Conservation (phyloP, 2,113 vertebrate genomes). For the Mionectes macconnelli region DNA sequence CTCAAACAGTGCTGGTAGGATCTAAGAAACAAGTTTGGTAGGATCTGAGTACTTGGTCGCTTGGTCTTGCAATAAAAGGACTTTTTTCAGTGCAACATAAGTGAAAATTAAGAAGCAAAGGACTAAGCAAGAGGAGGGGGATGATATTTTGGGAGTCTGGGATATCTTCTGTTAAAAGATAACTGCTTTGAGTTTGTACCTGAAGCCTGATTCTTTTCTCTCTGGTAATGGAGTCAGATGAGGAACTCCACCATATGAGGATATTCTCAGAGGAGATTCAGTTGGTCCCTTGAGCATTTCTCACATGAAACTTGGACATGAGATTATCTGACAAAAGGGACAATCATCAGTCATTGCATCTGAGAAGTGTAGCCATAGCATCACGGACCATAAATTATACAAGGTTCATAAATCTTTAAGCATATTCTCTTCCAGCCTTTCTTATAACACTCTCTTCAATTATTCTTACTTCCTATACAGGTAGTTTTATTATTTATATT, state of each 20-base stretch:
- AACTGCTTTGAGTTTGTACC: background rate
- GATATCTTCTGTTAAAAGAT: background rate
- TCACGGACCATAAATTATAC: background rate
- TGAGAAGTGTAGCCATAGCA: background rate
- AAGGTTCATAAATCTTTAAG: background rate
- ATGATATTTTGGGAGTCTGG: background rate
- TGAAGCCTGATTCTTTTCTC: background rate
- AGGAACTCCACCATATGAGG: background rate
- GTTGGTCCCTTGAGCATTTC: background rate
- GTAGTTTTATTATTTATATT: too few species aligned
- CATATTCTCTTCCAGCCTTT: background rate
- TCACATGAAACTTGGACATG: background rate
- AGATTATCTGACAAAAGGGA: background rate
- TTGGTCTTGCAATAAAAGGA: background rate
- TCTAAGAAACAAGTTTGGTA: background rate
- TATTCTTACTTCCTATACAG: background rate
- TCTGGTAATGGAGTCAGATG: background rate
- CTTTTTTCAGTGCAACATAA: background rate
- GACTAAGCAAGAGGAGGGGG: background rate
- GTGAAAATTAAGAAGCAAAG: background rate
- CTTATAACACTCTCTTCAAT: background rate
- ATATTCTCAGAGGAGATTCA: background rate
- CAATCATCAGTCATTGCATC: background rate
- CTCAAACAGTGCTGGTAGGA: background rate
- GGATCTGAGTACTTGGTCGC: background rate